Evolutionary conservation across 2,113 vertebrate genomes (phyloP).

Genomic region (Meleagris gallopavo): DNA sequence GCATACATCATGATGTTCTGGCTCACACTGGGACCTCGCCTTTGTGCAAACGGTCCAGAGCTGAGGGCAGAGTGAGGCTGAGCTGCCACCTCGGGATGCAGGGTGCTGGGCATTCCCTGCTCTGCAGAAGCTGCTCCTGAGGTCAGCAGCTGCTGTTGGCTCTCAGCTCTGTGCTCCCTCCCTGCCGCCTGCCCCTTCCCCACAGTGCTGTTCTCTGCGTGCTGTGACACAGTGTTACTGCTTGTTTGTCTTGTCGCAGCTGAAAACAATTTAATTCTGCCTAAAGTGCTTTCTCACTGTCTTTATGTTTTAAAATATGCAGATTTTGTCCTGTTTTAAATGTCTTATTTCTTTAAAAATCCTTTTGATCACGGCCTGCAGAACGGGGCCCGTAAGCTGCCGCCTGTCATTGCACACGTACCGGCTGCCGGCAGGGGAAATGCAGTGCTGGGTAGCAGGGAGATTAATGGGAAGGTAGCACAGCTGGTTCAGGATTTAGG

Average conservation of each 20-base stretch:
- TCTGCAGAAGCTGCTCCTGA: background rate
- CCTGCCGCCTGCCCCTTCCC: background rate
- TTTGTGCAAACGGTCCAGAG: background rate
- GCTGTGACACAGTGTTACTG: fast-evolving
- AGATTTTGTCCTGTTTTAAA: background rate
- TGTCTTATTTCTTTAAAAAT: background rate
- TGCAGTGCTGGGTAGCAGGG: background rate
- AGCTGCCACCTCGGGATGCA: fast-evolving
- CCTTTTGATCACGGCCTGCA: background rate
- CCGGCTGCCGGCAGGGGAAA: background rate
- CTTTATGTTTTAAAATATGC: background rate
- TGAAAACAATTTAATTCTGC: background rate
- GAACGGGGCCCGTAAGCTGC: background rate
- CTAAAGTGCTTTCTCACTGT: background rate
- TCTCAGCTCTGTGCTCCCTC: background rate
- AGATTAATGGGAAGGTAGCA: constrained; percentile 5
- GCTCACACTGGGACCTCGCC: fast-evolving
- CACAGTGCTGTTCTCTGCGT: background rate
- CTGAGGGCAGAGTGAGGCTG: fast-evolving
- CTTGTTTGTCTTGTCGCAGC: background rate
- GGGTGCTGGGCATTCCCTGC: no score
- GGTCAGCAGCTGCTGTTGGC: fast-evolving
- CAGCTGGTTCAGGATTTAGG: constrained; percentile 48
- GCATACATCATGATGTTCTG: fast-evolving
- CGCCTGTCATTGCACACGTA: background rate